Conservation (phyloP, 2,113 vertebrate genomes). For the Callopanchax toddi region DNA sequence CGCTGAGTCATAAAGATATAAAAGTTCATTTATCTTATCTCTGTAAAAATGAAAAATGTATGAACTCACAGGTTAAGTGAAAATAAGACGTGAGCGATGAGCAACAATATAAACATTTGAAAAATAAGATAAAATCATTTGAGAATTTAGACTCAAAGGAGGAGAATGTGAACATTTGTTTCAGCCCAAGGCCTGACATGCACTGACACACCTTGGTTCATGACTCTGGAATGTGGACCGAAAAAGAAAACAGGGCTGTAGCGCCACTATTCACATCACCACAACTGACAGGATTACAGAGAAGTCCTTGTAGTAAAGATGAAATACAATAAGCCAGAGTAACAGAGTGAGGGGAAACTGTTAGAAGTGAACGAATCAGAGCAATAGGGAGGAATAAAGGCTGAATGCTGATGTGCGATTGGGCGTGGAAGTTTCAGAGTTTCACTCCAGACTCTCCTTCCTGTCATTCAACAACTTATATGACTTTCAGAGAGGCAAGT, state of each 20-base stretch:
- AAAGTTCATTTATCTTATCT: slow-evolving; percentile 33
- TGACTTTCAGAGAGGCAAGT: not conserved
- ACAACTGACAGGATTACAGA: not conserved
- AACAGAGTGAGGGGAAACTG: too few relatives aligned
- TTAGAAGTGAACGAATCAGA: too few relatives aligned
- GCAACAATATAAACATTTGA: too few relatives aligned
- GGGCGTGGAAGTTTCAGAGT: slow-evolving; percentile 59
- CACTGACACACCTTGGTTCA: slow-evolving; percentile 37
- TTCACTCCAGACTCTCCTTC: slow-evolving; percentile 10
- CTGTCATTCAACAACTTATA: slow-evolving; percentile 34
- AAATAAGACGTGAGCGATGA: slow-evolving; percentile 30
- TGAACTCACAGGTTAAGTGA: too few relatives aligned
- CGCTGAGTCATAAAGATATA: not conserved
- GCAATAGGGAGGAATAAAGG: not conserved
- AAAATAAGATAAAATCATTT: not conserved
- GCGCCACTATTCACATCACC: too few relatives aligned
- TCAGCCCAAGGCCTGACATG: slow-evolving; percentile 31
- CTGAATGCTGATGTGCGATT: not conserved
- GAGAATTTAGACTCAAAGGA: not conserved
- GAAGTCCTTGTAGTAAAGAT: too few relatives aligned
- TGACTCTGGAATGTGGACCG: slow-evolving; percentile 42
- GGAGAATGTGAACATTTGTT: not conserved
- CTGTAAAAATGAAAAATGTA: too few relatives aligned
- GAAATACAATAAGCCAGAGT: too few relatives aligned
- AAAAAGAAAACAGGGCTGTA: too few relatives aligned